A percentile compares a stretch with the other conserved stretches of the same genome.
Evolutionary conservation across 2,797 vertebrate genomes (phyloP).

Genomic region (Hyperoplus immaculatus): DNA sequence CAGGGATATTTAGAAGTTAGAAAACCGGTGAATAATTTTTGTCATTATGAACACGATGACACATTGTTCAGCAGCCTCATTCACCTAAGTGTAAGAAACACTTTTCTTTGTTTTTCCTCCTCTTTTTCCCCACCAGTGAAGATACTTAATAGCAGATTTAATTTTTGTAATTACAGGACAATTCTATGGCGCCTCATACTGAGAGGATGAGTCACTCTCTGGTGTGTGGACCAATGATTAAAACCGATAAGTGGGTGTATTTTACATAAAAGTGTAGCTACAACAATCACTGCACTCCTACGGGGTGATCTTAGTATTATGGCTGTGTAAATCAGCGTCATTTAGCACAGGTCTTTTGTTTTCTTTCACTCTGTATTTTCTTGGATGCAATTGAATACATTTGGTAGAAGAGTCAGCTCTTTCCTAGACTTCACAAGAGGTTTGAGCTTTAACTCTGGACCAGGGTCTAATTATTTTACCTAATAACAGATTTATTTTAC

Average conservation of each 20-base stretch:
- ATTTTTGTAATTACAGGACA: conserved; percentile 41
- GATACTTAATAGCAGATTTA: conserved; percentile 8
- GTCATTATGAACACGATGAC: background rate
- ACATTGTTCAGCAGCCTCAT: background rate
- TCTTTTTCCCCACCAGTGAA: conserved; percentile 4
- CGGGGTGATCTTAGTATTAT: conserved; percentile 49
- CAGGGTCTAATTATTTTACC: background rate
- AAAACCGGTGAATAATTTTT: conserved; percentile 4
- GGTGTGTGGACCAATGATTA: conserved; percentile 56
- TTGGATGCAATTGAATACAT: conserved; percentile 15
- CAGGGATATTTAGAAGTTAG: background rate
- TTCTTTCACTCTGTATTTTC: conserved; percentile 7
- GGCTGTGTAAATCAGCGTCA: conserved; percentile 25
- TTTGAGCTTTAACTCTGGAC: background rate
- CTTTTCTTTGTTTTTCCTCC: conserved; percentile 12
- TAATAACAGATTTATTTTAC: conserved; percentile 3
- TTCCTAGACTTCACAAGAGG: conserved; percentile 7
- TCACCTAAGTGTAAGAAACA: conserved; percentile 21
- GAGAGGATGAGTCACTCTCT: conserved; percentile 53
- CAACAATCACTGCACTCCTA: conserved; percentile 61
- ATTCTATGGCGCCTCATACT: conserved; percentile 33
- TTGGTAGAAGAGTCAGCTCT: background rate
- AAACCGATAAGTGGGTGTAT: conserved; percentile 57
- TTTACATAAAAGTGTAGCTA: conserved; percentile 54
- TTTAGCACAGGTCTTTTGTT: conserved; percentile 23